These are phyloP conservation scores for Macaria liturata DNA, from an alignment of 2,888 invertebrate genomes.

Conservation along the genomic window DNA sequence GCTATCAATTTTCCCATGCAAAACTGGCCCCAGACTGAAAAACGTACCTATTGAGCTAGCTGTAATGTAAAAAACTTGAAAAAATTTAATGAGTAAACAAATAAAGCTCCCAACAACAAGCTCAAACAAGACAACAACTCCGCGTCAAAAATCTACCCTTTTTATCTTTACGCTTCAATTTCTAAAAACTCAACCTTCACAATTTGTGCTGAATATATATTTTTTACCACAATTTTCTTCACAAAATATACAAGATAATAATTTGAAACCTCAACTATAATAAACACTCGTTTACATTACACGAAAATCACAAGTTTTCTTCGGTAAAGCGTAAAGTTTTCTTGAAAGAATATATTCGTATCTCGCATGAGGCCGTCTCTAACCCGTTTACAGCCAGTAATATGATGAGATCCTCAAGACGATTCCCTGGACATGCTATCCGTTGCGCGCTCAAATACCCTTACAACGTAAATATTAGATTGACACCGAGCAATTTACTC, in stretches of 20 bases:
- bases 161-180: slow-evolving; percentile 10
- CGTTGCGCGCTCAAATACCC: slow-evolving; percentile 56
- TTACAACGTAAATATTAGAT: slow-evolving; percentile 51
- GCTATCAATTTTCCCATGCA: too few species aligned
- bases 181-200: slow-evolving; percentile 10
- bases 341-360: slow-evolving; percentile 7
- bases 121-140: slow-evolving; percentile 6
- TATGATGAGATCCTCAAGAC: slow-evolving; percentile 53
- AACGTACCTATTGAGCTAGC: too few species aligned
- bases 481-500: slow-evolving; percentile 61
- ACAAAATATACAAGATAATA: slow-evolving; percentile 3
- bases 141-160: slow-evolving; percentile 7
- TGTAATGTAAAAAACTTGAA: too few species aligned
- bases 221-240: not conserved
- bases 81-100: too few species aligned
- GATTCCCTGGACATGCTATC: slow-evolving; percentile 58
- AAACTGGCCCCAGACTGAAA: too few species aligned
- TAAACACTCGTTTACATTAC: not conserved
- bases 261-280: not conserved
- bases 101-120: too few species aligned
- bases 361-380: slow-evolving; percentile 24
- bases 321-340: not conserved
- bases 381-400: slow-evolving; percentile 39
- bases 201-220: slow-evolving; percentile 6
- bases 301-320: not conserved